Evolutionary conservation across 2,888 invertebrate genomes (phyloP).

Genomic region (Dasysyrphus albostriatus): DNA sequence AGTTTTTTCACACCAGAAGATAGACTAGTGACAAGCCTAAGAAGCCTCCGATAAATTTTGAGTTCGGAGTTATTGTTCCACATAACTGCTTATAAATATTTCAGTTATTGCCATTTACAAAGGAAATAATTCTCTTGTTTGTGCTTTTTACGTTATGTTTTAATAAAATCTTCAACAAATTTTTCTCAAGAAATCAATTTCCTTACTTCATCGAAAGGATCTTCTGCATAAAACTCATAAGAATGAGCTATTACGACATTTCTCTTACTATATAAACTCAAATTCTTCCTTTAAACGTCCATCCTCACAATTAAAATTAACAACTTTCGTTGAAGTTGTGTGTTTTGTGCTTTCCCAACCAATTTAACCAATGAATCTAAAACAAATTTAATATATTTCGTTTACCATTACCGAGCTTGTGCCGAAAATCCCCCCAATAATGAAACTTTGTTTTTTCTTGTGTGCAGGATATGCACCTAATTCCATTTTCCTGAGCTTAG

Average conservation of each 20-base stretch:
- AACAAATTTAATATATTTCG: constrained; percentile 44
- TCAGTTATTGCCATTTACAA: too few relatives aligned
- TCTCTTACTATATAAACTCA: constrained; percentile 1
- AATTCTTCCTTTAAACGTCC: constrained; percentile 7
- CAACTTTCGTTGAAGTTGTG: constrained; percentile 8
- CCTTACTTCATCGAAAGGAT: background rate
- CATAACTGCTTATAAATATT: too few relatives aligned
- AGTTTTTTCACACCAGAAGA: too few relatives aligned
- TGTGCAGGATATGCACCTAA: constrained; percentile 62
- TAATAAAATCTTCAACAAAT: background rate
- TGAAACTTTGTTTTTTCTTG: constrained; percentile 42
- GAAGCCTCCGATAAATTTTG: too few relatives aligned
- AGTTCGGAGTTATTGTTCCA: too few relatives aligned
- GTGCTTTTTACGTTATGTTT: background rate
- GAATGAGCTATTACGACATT: background rate
- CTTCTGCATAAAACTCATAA: background rate
- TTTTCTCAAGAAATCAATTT: background rate
- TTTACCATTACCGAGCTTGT: constrained; percentile 43
- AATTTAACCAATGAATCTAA: constrained; percentile 46
- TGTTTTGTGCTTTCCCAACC: constrained; percentile 16
- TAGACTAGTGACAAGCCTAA: too few relatives aligned
- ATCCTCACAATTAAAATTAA: constrained; percentile 27
- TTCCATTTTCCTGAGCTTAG: constrained; percentile 67
- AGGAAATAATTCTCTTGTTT: too few relatives aligned
- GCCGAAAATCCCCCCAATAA: constrained; percentile 42